Conservation (phyloP, 1,140 invertebrate genomes). For the Bombus soroeensis region DNA sequence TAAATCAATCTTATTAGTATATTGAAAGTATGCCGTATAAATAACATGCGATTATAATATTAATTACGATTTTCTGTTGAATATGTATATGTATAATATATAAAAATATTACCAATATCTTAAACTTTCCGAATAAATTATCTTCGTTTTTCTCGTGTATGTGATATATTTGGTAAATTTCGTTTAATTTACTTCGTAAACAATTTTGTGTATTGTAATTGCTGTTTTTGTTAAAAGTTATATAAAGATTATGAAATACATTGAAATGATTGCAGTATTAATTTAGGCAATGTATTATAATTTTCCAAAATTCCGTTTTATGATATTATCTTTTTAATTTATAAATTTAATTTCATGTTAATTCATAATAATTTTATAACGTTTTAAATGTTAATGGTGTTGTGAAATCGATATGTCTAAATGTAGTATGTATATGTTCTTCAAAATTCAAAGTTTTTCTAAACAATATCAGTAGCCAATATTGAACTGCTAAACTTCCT, state of each 20-base stretch:
- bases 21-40: not conserved
- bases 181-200: not conserved
- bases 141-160: not conserved
- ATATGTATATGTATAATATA: not conserved
- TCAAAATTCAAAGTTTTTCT: conserved; percentile 35
- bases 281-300: not conserved
- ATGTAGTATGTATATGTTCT: not conserved
- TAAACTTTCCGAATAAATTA: conserved; percentile 11
- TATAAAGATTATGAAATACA: conserved; percentile 41
- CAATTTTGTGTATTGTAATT: not conserved
- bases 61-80: not conserved
- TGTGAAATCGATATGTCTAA: not conserved
- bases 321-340: not conserved
- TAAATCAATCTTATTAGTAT: not conserved
- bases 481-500: conserved; percentile 20
- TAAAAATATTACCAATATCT: conserved; percentile 17
- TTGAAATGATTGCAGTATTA: not conserved
- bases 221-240: conserved; percentile 18
- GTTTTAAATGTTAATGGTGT: not conserved
- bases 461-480: not conserved
- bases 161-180: not conserved
- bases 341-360: not conserved
- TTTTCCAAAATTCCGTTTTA: not conserved
- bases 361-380: not conserved
- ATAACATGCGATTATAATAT: not conserved